Evolutionary conservation across 2,113 vertebrate species (phyloP).

Genomic region (Megaceryle torquata): DNA sequence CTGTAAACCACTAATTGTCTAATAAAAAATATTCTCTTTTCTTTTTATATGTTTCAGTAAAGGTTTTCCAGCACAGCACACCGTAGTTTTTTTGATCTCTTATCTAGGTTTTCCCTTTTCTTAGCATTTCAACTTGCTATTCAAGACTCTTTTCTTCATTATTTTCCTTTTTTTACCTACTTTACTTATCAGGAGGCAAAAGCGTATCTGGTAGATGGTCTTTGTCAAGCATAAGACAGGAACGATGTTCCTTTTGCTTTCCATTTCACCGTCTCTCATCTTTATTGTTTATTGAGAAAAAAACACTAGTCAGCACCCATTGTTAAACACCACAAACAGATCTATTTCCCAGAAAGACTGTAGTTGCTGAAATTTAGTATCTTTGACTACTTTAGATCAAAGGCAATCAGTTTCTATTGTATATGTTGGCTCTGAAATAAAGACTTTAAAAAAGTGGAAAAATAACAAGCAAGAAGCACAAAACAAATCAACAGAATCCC

Average conservation of each 20-base stretch:
- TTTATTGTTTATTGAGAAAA: not conserved
- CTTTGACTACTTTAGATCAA: conserved; percentile 8
- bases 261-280: not conserved
- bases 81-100: not conserved
- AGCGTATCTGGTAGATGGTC: not conserved
- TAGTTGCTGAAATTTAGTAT: not conserved
- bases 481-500: not conserved
- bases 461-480: not conserved
- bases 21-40: not conserved
- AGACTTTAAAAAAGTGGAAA: not conserved
- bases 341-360: not conserved
- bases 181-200: not conserved
- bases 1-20: not conserved
- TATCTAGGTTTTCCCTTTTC: not conserved
- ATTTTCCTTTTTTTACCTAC: not conserved
- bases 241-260: not conserved
- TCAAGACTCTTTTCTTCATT: not conserved
- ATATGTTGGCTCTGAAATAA: not conserved
- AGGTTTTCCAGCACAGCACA: rapidly evolving
- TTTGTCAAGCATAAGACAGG: not conserved
- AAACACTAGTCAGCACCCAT: not conserved
- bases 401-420: not conserved
- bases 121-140: not conserved
- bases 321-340: not conserved
- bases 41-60: not conserved